Evolutionary conservation across 2,888 invertebrate species (phyloP), one percentile per base, ranked within the genome.

Genomic region (Calameuta idolon): DNA sequence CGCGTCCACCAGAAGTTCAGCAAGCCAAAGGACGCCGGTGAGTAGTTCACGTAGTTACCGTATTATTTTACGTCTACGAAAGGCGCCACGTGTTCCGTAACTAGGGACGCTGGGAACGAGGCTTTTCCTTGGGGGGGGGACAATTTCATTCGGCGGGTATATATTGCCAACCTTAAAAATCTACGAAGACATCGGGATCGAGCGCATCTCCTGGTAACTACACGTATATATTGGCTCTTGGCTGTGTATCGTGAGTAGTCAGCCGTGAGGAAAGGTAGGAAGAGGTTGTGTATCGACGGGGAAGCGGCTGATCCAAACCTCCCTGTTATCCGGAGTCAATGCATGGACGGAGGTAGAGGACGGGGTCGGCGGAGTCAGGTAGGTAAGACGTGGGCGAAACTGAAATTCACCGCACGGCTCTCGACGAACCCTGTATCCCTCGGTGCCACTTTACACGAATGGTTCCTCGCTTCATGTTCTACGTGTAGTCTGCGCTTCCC

Each of bases 381-480:
- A 55, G 0, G 40, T 12, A 23, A 55, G 23, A 55, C 23, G 40
- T 55, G 23, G 40, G 40, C 23, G 5, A 55, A 82, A 80, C 78
- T 71, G 76, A 79, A 84, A 85, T 85, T 84, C 85, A 80, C 69
- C 11, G 79, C 85, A 86, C 85, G 86, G 76, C 71, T 77, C 34
- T 71, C 55, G 74, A 78, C 55, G 74, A 78, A 34, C 76, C 79
- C 76, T 71, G 74, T 76, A n/a, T 86, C 82, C 82, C 84, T 31
- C 68, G 80, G 69, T 75, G 79, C 79, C 79, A 81, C 83, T 85
- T 86, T 79, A 79, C 82, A 75, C 77, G 77, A 75, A 85, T 79
- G 78, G 80, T 73, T 85, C n/a, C 79, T 75, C 40, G 35, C 12
- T 12, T 1, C 37, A 2, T 55, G 23, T 55, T 55, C 5, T 23